A percentile compares a stretch with the other conserved stretches of the same genome.
Conservation (phyloP, 1,140 invertebrate species). For the Gryllus bimaculatus region DNA sequence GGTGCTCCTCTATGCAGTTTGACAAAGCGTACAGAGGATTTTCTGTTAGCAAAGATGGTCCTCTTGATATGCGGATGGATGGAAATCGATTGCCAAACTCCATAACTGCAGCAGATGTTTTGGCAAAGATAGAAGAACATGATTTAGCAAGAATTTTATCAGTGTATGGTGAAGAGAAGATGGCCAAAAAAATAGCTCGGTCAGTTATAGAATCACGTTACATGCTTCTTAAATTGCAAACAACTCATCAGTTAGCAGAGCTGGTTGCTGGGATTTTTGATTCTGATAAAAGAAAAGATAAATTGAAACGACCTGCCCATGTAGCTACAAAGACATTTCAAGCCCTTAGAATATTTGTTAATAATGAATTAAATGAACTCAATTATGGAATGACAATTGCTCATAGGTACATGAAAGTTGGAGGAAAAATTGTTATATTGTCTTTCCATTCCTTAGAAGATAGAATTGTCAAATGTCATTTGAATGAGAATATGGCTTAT, state of each 20-base stretch:
- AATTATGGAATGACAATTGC: slow-evolving; percentile 80
- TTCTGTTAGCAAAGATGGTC: slow-evolving; percentile 70
- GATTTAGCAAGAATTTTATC: slow-evolving; percentile 77
- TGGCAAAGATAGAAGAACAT: slow-evolving; percentile 65
- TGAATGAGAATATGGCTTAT: slow-evolving; percentile 64
- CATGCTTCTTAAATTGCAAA: slow-evolving; percentile 65
- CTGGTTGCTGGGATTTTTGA: slow-evolving; percentile 59
- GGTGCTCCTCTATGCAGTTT: slow-evolving; percentile 95
- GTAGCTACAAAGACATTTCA: slow-evolving; percentile 89
- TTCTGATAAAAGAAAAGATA: slow-evolving; percentile 50
- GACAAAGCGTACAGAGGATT: slow-evolving; percentile 75
- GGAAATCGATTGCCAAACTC: slow-evolving; percentile 53
- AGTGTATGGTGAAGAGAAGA: slow-evolving; percentile 84
- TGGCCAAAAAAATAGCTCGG: slow-evolving; percentile 75
- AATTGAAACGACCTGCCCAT: slow-evolving; percentile 63
- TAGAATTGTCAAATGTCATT: slow-evolving; percentile 85
- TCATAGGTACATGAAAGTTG: slow-evolving; percentile 61
- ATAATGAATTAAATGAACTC: slow-evolving; percentile 94
- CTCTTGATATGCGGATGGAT: slow-evolving; percentile 95
- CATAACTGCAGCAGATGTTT: slow-evolving; percentile 75
- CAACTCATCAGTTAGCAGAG: slow-evolving; percentile 73
- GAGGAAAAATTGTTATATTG: slow-evolving; percentile 69
- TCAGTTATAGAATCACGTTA: slow-evolving; percentile 81
- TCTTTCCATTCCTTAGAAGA: slow-evolving; percentile 93
- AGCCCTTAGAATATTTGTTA: slow-evolving; percentile 90